These are phyloP conservation scores for Benitochromis conjunctus DNA, from an alignment of 2,113 vertebrate species.

Conservation along the genomic window DNA sequence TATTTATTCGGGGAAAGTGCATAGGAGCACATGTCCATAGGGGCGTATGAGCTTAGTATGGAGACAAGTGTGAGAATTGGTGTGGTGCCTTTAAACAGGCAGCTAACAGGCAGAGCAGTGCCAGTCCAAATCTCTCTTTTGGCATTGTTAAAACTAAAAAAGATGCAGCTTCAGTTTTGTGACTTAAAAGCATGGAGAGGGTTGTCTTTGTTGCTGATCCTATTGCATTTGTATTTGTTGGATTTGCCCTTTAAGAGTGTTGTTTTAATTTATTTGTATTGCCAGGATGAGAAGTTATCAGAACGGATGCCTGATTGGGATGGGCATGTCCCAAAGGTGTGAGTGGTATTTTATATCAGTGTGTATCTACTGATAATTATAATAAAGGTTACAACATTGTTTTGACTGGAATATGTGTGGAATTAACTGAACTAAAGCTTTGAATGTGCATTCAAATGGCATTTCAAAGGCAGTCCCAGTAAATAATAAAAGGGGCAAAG, in stretches of 20 bases:
- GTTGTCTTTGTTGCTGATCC: background rate
- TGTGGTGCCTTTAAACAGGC: accelerated
- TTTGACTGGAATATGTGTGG: accelerated
- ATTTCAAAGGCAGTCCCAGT: background rate
- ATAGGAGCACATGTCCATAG: background rate
- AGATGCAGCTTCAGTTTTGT: background rate
- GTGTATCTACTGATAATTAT: background rate
- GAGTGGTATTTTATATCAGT: background rate
- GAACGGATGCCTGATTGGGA: background rate
- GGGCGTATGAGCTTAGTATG: background rate
- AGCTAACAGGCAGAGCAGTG: background rate
- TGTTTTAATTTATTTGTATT: background rate
- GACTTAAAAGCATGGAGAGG: accelerated
- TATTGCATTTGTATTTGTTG: background rate
- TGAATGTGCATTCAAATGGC: accelerated
- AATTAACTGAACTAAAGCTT: background rate
- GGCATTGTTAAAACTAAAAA: background rate
- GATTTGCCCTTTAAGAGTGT: background rate
- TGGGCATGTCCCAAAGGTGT: background rate
- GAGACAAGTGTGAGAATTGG: background rate
- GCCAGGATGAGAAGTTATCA: background rate
- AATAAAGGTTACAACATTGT: background rate
- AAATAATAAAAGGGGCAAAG: background rate
- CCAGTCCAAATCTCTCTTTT: background rate
- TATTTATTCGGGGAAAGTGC: background rate